A percentile compares a stretch with the other conserved stretches of the same genome.
These are phyloP conservation scores for Excalfactoria chinensis DNA, from an alignment of 2,113 vertebrate genomes.

Conservation along the genomic window DNA sequence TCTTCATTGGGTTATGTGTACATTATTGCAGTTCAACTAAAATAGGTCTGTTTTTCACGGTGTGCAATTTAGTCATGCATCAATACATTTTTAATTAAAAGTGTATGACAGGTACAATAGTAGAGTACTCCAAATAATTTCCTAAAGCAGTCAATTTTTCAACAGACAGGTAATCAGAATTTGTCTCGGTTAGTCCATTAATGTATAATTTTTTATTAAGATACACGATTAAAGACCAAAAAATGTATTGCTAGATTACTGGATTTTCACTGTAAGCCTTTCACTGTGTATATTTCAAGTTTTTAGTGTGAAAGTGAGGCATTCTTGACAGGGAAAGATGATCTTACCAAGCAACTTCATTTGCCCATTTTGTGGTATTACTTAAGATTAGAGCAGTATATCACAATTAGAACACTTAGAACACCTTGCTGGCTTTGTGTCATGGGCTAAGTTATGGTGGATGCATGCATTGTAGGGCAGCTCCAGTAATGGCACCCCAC, in stretches of 20 bases:
- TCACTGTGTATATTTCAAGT: background rate
- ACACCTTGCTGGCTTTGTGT: background rate
- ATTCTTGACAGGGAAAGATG: slow-evolving; percentile 36
- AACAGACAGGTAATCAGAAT: slow-evolving; percentile 71
- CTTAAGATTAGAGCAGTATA: background rate
- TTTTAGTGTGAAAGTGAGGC: background rate
- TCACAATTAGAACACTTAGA: background rate
- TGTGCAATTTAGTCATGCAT: slow-evolving; percentile 75
- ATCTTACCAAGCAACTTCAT: background rate
- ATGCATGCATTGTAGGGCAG: background rate
- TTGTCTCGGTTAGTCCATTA: slow-evolving; percentile 36
- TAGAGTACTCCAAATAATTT: slow-evolving; percentile 73
- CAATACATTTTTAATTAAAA: slow-evolving; percentile 84
- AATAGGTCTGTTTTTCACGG: slow-evolving; percentile 74
- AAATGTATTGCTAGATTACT: slow-evolving; percentile 42
- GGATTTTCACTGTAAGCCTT: background rate
- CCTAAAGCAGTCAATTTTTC: slow-evolving; percentile 64
- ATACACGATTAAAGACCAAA: slow-evolving; percentile 44
- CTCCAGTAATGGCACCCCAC: background rate
- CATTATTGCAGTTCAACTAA: slow-evolving; percentile 64
- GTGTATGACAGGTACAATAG: slow-evolving; percentile 78
- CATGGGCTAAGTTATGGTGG: background rate
- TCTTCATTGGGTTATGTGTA: slow-evolving; percentile 55
- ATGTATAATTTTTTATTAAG: slow-evolving; percentile 61
- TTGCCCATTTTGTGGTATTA: background rate